A percentile compares a stretch with the other conserved stretches of the same genome.
Evolutionary conservation across 2,113 vertebrate species (phyloP).

Genomic region (Anas platyrhynchos): DNA sequence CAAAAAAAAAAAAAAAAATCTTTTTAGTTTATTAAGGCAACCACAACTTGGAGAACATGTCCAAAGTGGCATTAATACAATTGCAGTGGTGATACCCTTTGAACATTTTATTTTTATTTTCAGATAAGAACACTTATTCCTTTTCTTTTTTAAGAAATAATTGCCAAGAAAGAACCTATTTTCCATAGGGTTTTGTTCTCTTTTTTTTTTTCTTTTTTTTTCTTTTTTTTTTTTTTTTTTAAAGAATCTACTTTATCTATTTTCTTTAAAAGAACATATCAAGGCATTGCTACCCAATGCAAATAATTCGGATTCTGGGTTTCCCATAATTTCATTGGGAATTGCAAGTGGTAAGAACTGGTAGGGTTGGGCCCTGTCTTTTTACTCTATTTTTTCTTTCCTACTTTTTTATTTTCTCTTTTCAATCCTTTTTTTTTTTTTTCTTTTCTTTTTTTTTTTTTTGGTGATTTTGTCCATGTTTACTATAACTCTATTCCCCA

Average conservation of each 20-base stretch:
- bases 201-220: slow-evolving; percentile 5
- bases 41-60: slow-evolving; percentile 91
- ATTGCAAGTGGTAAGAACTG: background rate
- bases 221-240: background rate
- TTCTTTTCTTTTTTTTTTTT: slow-evolving; percentile 32
- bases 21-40: slow-evolving; percentile 85
- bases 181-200: slow-evolving; percentile 44
- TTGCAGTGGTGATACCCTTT: slow-evolving; percentile 81
- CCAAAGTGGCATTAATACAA: slow-evolving; percentile 81
- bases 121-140: slow-evolving; percentile 86
- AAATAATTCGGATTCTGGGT: background rate
- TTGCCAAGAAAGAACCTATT: slow-evolving; percentile 71
- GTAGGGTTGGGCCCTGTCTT: slow-evolving; percentile 3
- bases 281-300: slow-evolving; percentile 67
- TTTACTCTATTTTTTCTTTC: background rate
- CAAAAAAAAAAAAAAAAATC: slow-evolving; percentile 70
- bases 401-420: slow-evolving; percentile 15
- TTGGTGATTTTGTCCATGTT: slow-evolving; percentile 53
- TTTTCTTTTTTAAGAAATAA: slow-evolving; percentile 74
- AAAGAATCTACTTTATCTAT: slow-evolving; percentile 62
- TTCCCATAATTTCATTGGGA: slow-evolving; percentile 20
- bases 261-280: slow-evolving; percentile 58
- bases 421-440: slow-evolving; percentile 34
- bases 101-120: slow-evolving; percentile 72
- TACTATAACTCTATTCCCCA: slow-evolving; percentile 54